Evolutionary conservation across 2,888 invertebrate genomes (phyloP), one percentile per base, ranked within the genome.

Genomic region (Acheta domesticus): DNA sequence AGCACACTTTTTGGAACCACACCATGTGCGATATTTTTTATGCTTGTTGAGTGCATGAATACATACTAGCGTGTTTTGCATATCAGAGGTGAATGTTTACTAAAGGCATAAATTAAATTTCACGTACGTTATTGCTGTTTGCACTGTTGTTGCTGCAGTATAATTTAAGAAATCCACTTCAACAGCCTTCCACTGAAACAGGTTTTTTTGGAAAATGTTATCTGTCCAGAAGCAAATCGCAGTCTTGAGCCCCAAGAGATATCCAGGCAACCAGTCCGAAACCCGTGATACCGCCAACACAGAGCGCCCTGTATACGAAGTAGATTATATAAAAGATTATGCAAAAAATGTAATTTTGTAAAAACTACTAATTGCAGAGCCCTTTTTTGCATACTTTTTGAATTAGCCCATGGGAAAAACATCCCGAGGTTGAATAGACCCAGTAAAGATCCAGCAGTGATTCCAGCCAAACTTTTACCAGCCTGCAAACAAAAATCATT

Each of bases 351-450:
- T 11, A 5, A 48, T 12, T 12, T 14, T 23, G n/a, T n/a, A 12
- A 19, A 20, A n/a, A n/a, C n/a, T n/a, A 50, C 5, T 48, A 76
- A 19, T 14, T 74, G 23, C 21, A 16, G 20, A 1, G 20, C 1
- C 12, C n/a, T n/a, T n/a, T n/a, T n/a, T 76, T 74, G 82, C 85
- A 88, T 88, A 93, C 93, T 85, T n/a, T 85, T 89, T 48, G 92
- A 87, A 85, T 93, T 93, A 2, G 92, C 91, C 87, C 89, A 90
- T 0, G 93, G 93, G 81, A 92, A 88, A 83, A 93, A 92, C 86
- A 93, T 90, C 73, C 93, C 93, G 84, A 93, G 89, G 0, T 91
- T 87, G 84, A 93, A 94, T 77, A 94, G 90, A 77, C 93, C 94
- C 8, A 93, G 86, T 2, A 93, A 86, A 80, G 93, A 92, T 8